Base-by-base conservation (phyloP, 2,113 vertebrate species). In the Gobiocypris rarus region DNA sequence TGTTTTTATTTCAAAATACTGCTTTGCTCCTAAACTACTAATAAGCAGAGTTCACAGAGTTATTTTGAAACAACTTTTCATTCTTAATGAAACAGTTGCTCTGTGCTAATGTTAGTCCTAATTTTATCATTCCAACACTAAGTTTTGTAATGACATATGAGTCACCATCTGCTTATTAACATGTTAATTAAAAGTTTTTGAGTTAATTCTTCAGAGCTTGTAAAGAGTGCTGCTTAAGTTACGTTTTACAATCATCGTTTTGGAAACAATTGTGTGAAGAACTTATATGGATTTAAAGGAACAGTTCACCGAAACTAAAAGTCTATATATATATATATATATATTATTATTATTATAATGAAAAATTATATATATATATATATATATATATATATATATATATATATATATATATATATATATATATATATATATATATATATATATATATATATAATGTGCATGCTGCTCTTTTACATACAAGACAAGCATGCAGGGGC, bases 1-100 rank as follows among this genome's bases (percentile, higher is more conserved):
- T n/a, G n/a, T 3, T 76, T 52, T 73, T n/a, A 13, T 75, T 84
- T n/a, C 43, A 83, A 86, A 83, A 83, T 70, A 83, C 54, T 61
- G 63, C 71, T 83, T 65, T 31, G 54, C 50, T 50, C 76, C 84
- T 24, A 59, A 54, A n/a, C n/a, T 59, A 87, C 65, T n/a, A n/a
- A n/a, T n/a, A n/a, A n/a, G n/a, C 59, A 59, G 81, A 82, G 50
- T 54, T 74, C 2, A 11, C 22, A 15, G 19, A 82, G 71, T 43
- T 28, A 69, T 84, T 77, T 79, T 28, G 26, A 28, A 83, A 73
- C 59, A 58, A n/a, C 22, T 26, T 52, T 17, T 22, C 8, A 3
- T 81, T 67, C 38, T 76, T 56, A 38, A 76, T 14, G 5, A 34
- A 54, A 54, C 43, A 65, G 43, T 52, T 52, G 73, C 31, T 34